phyloP scores from a whole-genome alignment of 2,888 invertebrate genomes.

The Baccha elongata region DNA sequence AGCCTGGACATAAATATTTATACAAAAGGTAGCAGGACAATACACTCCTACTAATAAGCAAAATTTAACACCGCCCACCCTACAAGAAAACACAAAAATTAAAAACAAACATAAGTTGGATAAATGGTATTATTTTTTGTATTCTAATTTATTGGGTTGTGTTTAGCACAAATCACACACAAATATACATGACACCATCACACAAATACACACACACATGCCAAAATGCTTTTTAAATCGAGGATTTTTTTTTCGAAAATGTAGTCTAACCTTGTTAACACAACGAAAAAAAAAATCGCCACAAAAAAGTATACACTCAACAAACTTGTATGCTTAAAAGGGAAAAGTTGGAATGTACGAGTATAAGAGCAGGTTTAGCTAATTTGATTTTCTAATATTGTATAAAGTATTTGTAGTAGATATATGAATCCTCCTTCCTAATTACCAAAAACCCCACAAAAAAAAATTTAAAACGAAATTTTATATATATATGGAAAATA shows the following conservation, averaged over 20 bases:
- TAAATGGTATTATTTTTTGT: conserved; percentile 48
- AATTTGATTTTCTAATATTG: conserved; percentile 69
- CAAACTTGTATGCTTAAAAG: conserved; percentile 67
- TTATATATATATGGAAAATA: conserved; percentile 64
- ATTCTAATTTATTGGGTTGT: conserved; percentile 54
- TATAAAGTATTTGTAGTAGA: conserved; percentile 69
- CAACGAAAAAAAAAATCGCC: conserved; percentile 24
- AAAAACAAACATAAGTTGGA: conserved; percentile 55
- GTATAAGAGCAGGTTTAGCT: conserved; percentile 65
- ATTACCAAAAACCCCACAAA: conserved; percentile 30
- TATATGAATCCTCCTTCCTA: conserved; percentile 53
- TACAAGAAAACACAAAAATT: conserved; percentile 47
- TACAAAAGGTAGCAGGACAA: conserved; percentile 73
- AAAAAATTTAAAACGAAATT: conserved; percentile 65
- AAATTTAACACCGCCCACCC: conserved; percentile 63
- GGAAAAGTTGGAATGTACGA: conserved; percentile 67
- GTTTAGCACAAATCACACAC: too few species aligned
- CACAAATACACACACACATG: conserved; percentile 55
- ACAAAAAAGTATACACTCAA: conserved; percentile 39
- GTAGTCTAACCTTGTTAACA: conserved; percentile 65
- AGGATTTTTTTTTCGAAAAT: conserved; percentile 49
- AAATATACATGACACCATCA: conserved; percentile 43
- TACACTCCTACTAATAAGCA: conserved; percentile 70
- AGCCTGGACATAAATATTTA: conserved; percentile 65
- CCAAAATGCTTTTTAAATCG: conserved; percentile 66